Base-by-base conservation (phyloP, 2,888 invertebrate genomes). In the Cartodere bifasciata region DNA sequence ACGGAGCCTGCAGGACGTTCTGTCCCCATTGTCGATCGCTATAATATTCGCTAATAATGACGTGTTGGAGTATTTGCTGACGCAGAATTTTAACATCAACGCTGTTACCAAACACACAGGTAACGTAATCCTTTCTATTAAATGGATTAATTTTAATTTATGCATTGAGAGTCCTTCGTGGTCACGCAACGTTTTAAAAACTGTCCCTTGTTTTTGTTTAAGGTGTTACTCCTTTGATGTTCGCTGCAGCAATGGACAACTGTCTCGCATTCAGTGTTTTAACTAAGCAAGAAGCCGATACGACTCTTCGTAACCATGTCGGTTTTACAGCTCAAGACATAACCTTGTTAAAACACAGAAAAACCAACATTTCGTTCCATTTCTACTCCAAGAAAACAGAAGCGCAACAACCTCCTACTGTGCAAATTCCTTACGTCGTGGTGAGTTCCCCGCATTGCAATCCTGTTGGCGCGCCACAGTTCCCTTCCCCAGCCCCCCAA, bases 191-290 rank as follows among this genome's bases (percentile, higher is more conserved):
- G n/a, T 17, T 7, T 17, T 17, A 17, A 17, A 17, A 17, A 7
- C n/a, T 17, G 20, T 17, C 6, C 26, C 16, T 28, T 20, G 27
- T 28, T 31, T 26, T 36, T 29, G 31, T 49, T 48, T 28, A 38
- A 57, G 56, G 44, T 23, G 37, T 55, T 13, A 52, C 55, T 4
- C 55, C 56, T 3, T 31, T 53, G n/a, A 57, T 55, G 53, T 55
- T 55, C 34, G 55, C 56, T 7, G 46, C 48, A 15, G 49, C 52
- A 12, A 42, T 50, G 37, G 45, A 50, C 28, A 48, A 53, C 37
- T 22, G 32, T 5, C 36, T 42, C 14, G 46, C 48, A 3, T 46
- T 46, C 21, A 37, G 39, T 3, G 23, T 45, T 4, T 40, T 58
- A 15, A 26, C 48, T 5, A 16, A 39, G 23, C 42, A 46, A 14